These are phyloP conservation scores for Acrocephalus scirpaceus DNA, from an alignment of 2,797 vertebrate genomes.

Conservation along the genomic window DNA sequence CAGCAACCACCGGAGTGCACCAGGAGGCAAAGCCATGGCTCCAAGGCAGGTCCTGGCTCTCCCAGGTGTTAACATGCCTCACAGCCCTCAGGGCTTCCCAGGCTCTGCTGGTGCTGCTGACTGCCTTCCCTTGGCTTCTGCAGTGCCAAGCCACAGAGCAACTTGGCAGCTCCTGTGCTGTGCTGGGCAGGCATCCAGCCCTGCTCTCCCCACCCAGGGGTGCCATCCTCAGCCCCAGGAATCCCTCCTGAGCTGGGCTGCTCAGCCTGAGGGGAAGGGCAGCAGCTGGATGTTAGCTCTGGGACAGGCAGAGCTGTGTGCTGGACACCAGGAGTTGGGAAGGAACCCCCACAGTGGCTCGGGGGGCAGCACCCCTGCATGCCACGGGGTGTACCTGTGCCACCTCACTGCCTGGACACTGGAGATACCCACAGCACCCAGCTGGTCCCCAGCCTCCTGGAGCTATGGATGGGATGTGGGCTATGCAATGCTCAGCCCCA, in stretches of 20 bases:
- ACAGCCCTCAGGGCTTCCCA: conserved; percentile 64
- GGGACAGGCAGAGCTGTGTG: neutral
- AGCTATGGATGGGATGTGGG: neutral
- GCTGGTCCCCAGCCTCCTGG: accelerated
- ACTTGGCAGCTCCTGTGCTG: conserved; percentile 46
- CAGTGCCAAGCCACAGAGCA: conserved; percentile 30
- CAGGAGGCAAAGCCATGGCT: neutral
- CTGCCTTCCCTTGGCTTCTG: conserved; percentile 53
- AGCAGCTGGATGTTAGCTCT: neutral
- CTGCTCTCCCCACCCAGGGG: neutral
- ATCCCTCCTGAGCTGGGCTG: neutral
- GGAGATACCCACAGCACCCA: neutral
- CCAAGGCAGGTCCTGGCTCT: conserved; percentile 33
- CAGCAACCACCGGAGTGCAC: accelerated
- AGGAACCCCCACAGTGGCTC: neutral
- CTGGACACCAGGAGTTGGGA: neutral
- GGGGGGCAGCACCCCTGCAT: neutral
- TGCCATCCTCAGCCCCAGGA: neutral
- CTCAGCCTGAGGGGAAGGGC: neutral
- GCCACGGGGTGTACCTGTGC: neutral
- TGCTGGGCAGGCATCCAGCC: conserved; percentile 30
- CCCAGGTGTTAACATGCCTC: conserved; percentile 54
- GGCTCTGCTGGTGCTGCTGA: conserved; percentile 65
- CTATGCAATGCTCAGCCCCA: neutral
- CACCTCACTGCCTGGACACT: neutral